Base-by-base conservation (phyloP, 1,140 invertebrate genomes). In the Drosophila persimilis region DNA sequence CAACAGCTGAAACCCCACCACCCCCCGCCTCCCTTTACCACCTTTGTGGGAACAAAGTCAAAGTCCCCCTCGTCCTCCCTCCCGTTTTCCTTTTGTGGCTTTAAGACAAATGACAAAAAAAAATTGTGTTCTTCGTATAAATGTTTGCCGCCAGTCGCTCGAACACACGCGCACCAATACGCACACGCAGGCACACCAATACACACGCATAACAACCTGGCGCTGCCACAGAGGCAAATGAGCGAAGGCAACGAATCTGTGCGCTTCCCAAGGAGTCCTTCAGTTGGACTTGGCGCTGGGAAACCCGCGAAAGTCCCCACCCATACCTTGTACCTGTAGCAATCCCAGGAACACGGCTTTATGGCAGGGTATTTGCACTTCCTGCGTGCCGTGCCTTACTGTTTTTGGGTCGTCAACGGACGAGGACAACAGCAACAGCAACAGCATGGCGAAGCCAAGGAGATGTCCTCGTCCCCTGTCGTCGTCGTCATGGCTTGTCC, bases 71-170 rank as follows among this genome's bases (percentile, higher is more conserved):
- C 17, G 13, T 29, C 7, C 13, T 17, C 0, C 13, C 26, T 26
- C 5, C 26, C 26, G 3, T 35, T 9, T 39, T 29, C 7, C 13
- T 31, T 43, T 62, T 62, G 57, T 46, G 69, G 71, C 69, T 73
- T 64, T 73, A 73, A 73, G 59, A 64, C 70, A 73, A 73, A 73
- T 73, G 69, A 73, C 50, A 55, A 47, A 69, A 67, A 52, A 64
- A 63, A 46, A 64, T 26, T 41, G 7, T 17, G 52, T 64, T 53
- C 9, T 58, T 26, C 17, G 2, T 62, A 43, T 26, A 62, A 62
- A 62, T 62, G 43, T 46, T 62, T 62, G 17, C 17, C 59, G 7
- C 56, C 35, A 65, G 24, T 20, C 46, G 22, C 44, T 59, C 17
- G 20, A 47, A 66, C 24, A 70, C 46, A 67, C 22, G 35, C 41